Evolutionary conservation across 1,140 invertebrate genomes (phyloP).

Genomic region (Antheraea mylitta): DNA sequence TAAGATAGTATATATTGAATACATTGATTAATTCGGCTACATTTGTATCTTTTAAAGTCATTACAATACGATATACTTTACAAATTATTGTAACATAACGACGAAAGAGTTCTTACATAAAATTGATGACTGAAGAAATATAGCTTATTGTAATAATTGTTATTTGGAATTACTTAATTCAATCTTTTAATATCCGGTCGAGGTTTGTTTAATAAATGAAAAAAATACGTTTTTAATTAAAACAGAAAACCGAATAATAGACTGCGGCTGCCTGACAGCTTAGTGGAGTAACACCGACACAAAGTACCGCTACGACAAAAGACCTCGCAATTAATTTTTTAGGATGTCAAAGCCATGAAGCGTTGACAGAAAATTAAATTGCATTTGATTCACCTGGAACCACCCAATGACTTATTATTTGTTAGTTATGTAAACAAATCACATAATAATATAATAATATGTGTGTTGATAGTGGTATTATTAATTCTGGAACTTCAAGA

Average conservation of each 20-base stretch:
- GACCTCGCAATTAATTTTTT: constrained; percentile 24
- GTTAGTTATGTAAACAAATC: too few species aligned
- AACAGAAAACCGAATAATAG: constrained; percentile 25
- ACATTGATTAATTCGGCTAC: too few species aligned
- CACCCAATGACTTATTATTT: background rate
- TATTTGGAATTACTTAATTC: constrained; percentile 21
- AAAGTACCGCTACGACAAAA: constrained; percentile 19
- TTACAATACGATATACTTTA: too few species aligned
- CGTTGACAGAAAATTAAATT: constrained; percentile 12
- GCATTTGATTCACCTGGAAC: constrained; percentile 11
- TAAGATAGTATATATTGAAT: too few species aligned
- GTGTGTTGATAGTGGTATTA: too few species aligned
- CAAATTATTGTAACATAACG: too few species aligned
- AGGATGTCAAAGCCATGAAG: constrained; percentile 16
- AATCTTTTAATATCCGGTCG: constrained; percentile 19
- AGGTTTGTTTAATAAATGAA: constrained; percentile 21
- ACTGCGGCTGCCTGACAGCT: constrained; percentile 18
- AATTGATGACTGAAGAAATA: background rate
- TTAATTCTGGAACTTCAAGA: too few species aligned
- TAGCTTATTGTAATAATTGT: constrained; percentile 22
- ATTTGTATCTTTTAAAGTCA: too few species aligned
- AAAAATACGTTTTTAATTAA: constrained; percentile 32
- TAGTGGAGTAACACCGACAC: constrained; percentile 16
- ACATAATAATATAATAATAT: too few species aligned
- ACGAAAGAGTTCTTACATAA: too few species aligned